These are phyloP conservation scores for Frankliniella intonsa DNA, from an alignment of 2,888 invertebrate genomes.

Conservation along the genomic window DNA sequence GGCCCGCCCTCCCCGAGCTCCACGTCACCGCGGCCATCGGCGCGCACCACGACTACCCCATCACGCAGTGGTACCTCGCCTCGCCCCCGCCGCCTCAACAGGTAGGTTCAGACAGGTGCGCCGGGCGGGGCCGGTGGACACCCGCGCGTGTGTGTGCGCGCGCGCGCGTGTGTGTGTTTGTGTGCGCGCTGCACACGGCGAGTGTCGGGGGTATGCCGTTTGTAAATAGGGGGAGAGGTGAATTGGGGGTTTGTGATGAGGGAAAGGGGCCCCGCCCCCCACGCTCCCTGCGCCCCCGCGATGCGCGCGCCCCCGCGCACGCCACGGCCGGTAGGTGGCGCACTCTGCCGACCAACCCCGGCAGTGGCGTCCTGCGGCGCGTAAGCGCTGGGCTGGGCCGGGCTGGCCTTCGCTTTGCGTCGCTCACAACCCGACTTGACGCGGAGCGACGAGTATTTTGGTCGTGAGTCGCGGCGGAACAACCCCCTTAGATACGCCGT, in stretches of 20 bases:
- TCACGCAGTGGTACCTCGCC: not conserved
- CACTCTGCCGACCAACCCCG: constrained; percentile 3
- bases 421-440: not conserved
- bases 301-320: not conserved
- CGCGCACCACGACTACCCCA: not conserved
- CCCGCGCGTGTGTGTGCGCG: not conserved
- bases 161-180: not conserved
- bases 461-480: not conserved
- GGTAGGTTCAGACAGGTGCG: not conserved
- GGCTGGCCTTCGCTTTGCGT: not conserved
- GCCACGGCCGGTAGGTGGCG: not conserved
- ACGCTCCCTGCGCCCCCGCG: not conserved
- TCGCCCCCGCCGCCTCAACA: not conserved
- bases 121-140: not conserved
- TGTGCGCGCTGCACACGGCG: too few relatives aligned
- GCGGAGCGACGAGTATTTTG: not conserved
- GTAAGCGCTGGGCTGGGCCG: not conserved
- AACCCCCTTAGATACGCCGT: not conserved
- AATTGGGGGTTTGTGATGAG: too few relatives aligned
- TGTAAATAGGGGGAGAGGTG: too few relatives aligned
- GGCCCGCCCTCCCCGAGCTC: not conserved
- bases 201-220: too few relatives aligned
- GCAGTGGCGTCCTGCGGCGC: not conserved
- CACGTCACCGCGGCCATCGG: not conserved
- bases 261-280: not conserved